Percentiles rank a stretch among this genome's conserved stretches.
phyloP scores from a whole-genome alignment of 2,888 invertebrate genomes.

The Leucophenga maculata region DNA sequence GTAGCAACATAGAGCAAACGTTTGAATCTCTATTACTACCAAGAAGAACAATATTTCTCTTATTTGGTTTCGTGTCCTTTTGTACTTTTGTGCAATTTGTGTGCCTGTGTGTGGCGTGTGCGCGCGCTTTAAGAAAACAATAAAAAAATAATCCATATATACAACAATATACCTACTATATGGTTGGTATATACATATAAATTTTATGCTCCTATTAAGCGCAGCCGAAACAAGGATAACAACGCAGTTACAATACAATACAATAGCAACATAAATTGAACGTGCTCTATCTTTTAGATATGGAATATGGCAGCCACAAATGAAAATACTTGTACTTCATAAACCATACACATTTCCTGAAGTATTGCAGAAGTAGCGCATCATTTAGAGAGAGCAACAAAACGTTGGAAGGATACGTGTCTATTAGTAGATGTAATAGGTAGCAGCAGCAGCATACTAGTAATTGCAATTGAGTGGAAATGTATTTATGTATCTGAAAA shows the following conservation, averaged over 20 bases:
- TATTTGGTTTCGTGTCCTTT: slow-evolving; percentile 1
- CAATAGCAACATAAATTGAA: slow-evolving; percentile 32
- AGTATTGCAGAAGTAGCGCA: no score
- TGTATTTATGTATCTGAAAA: slow-evolving; percentile 1
- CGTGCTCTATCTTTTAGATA: slow-evolving; percentile 38
- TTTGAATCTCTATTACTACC: no score
- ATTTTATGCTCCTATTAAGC: slow-evolving; percentile 29
- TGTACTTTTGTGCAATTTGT: background rate
- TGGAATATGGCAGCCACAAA: slow-evolving; percentile 38
- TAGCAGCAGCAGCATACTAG: background rate
- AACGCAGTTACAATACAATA: slow-evolving; percentile 22
- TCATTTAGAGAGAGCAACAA: no score
- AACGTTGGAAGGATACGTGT: slow-evolving; percentile 37
- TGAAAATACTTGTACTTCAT: slow-evolving; percentile 16
- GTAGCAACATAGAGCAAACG: no score
- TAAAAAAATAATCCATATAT: slow-evolving; percentile 11
- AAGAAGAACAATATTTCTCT: slow-evolving; percentile 11
- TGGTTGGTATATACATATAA: background rate
- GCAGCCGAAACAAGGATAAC: slow-evolving; percentile 22
- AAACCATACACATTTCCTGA: no score
- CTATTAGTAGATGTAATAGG: slow-evolving; percentile 23
- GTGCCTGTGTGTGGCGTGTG: slow-evolving; percentile 18
- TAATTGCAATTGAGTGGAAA: background rate
- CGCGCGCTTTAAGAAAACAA: slow-evolving; percentile 38
- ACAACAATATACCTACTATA: no score